Percentiles rank a stretch among this genome's conserved stretches.
phyloP scores from a whole-genome alignment of 2,113 vertebrate species.

The Leiothrix lutea region DNA sequence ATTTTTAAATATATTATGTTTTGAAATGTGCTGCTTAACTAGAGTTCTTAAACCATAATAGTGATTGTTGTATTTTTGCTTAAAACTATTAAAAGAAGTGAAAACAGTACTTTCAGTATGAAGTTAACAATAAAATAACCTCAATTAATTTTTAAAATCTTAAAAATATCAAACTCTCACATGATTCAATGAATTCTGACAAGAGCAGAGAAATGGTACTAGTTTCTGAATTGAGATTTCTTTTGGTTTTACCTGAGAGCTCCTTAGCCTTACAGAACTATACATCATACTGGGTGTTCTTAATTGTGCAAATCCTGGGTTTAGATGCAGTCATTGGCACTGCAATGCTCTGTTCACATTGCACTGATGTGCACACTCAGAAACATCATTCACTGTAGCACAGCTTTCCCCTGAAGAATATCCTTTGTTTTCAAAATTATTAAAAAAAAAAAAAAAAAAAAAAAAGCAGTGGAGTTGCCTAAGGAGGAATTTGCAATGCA shows the following conservation, averaged over 20 bases:
- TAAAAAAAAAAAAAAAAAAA: not conserved
- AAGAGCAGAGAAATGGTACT: not conserved
- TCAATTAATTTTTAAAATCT: not conserved
- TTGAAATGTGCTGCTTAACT: not conserved
- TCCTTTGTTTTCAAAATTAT: constrained; percentile 20
- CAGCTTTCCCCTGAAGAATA: not conserved
- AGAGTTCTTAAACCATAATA: not conserved
- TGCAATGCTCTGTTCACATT: not conserved
- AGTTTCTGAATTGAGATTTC: not conserved
- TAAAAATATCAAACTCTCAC: not conserved
- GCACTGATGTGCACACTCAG: not conserved
- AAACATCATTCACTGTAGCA: not conserved
- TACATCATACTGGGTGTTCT: not conserved
- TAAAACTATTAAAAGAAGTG: not conserved
- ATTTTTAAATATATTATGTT: not conserved
- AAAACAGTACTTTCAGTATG: not conserved
- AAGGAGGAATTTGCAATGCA: constrained; percentile 26
- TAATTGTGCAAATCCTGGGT: not conserved
- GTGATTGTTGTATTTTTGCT: not conserved
- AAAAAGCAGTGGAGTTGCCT: not conserved
- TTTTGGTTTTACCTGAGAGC: not conserved
- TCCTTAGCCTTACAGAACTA: not conserved
- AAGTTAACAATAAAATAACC: not conserved
- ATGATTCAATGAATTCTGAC: not conserved
- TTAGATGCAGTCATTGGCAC: not conserved